Conservation (phyloP, 2,797 vertebrate genomes). For the Nasua narica region DNA sequence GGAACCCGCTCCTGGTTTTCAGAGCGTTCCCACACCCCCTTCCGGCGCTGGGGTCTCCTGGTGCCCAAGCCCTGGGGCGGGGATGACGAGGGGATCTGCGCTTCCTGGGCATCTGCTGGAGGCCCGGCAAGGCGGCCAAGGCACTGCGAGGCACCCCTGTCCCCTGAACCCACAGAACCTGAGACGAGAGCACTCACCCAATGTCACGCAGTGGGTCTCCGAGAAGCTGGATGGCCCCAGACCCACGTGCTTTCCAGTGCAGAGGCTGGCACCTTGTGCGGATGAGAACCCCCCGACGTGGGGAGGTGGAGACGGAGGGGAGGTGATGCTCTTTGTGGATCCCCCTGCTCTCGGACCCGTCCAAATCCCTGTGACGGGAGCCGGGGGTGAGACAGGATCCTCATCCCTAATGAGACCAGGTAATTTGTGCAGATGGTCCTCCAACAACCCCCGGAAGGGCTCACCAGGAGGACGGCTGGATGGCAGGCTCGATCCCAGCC, state of each 20-base stretch:
- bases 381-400: neutral
- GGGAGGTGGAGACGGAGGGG: rapidly evolving
- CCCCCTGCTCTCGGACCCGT: rapidly evolving
- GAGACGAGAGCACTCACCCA: rapidly evolving
- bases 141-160: neutral
- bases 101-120: neutral
- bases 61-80: neutral
- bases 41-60: no score
- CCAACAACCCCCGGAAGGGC: neutral
- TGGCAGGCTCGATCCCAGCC: neutral
- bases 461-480: neutral
- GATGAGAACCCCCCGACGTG: rapidly evolving
- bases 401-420: neutral
- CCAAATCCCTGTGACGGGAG: neutral
- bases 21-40: rapidly evolving
- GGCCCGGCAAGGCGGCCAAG: rapidly evolving
- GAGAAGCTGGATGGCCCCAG: neutral
- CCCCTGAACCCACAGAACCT: rapidly evolving
- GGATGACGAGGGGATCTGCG: rapidly evolving
- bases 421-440: neutral
- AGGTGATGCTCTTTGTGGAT: no score
- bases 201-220: neutral
- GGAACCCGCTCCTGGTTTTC: rapidly evolving
- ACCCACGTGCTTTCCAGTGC: rapidly evolving
- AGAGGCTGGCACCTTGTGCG: neutral